Base-by-base conservation (phyloP, 2,113 vertebrate genomes). In the Excalfactoria chinensis region DNA sequence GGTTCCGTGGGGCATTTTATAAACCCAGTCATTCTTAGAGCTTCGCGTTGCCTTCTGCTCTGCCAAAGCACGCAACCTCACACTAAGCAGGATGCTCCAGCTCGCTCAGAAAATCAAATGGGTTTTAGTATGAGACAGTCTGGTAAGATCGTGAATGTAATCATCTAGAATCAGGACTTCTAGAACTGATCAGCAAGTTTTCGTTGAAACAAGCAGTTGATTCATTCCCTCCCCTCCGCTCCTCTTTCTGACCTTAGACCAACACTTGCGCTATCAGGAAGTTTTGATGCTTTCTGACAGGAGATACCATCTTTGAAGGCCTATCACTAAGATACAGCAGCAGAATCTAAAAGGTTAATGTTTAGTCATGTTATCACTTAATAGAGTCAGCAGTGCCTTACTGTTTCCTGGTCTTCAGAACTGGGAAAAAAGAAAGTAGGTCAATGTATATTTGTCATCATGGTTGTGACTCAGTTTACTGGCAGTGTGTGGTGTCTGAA, bases 391-490 rank as follows among this genome's bases (percentile, higher is more conserved):
- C 82, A 70, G 22, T 95, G 93, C 84, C 82, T 88, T 93, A 58
- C 72, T 81, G 86, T 62, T 53, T 93, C 89, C 79, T 93, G 74
- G 93, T 53, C 82, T 93, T 95, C 85, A 93, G 84, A 93, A 85
- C 85, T 1, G 8, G 95, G 95, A 96, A 86, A 93, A 95, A 74
- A 60, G 86, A 95, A 96, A 95, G 85, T 94, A 95, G 96, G 93
- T 93, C 93, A 95, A 23, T 83, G 79, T 84, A 32, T 91, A 81
- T 90, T 94, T 94, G 89, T 88, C 82, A 37, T 93, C 70, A 86
- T 69, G 2, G 87, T 91, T 93, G 91, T 96, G 95, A 95, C 93
- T 96, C 96, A 93, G 91, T 94, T 96, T 96, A 95, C 84, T 96
- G 93, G 93, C 86, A 96, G 69, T 6, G 41, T 20, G 62, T 73